Base-by-base conservation (phyloP, 1,140 invertebrate genomes). In the Eciton burchellii region DNA sequence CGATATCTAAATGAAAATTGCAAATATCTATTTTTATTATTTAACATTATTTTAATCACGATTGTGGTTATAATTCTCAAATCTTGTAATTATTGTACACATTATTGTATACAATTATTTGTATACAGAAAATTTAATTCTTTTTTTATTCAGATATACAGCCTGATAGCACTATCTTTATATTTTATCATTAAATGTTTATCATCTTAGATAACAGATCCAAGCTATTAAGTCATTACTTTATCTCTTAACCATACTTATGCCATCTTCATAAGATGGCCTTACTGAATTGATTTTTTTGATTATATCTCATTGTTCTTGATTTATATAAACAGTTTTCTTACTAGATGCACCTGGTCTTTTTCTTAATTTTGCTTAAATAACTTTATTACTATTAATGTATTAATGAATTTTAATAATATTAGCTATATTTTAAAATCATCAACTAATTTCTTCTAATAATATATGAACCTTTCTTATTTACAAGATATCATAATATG, bases 341-440 rank as follows among this genome's bases (percentile, higher is more conserved):
- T 87, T 86, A 88, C 83, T 90, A 85, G 77, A 92, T 86, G 85
- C 86, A 87, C 89, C 92, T 90, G 89, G 89, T 91, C 92, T 92
- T 92, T 89, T 91, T 88, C 71, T 79, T 85, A 83, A 84, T 82
- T 83, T 84, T 79, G 72, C 70, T 88, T 82, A 43, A 85, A 73
- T 66, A 3, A 70, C 63, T 68, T 77, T 54, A 77, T 77, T 3
- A 24, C n/a, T 68, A 77, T 56, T 77, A 1, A 56, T 66, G 43
- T 26, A 16, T 8, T 43, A 57, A n/a, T n/a, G 68, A 29, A 87
- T 19, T 26, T 60, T 71, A 70, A 73, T 73, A 59, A 9, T 82
- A 19, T 74, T 8, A 66, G 57, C 19, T 54, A 6, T 65, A 76
- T 9, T 63, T 73, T 79, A 79, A 62, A 21, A 63, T 79, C 24